A percentile compares a stretch with the other conserved stretches of the same genome.
phyloP scores from a whole-genome alignment of 1,140 invertebrate genomes.

The Capitella teleta region DNA sequence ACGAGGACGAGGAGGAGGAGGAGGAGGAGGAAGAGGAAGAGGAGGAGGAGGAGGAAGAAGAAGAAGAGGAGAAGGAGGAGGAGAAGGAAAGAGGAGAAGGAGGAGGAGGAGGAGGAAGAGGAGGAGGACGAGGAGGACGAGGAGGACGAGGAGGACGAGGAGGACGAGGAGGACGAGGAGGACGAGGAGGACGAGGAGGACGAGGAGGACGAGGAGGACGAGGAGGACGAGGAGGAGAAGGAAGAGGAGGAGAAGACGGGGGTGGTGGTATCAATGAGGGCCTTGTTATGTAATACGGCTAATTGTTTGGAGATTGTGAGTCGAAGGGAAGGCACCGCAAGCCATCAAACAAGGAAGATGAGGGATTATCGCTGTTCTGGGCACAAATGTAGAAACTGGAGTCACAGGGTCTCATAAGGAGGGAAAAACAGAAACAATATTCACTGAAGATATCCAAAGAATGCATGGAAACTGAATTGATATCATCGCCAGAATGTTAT shows the following conservation, averaged over 20 bases:
- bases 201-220: not conserved
- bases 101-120: not conserved
- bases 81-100: not conserved
- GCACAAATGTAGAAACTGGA: no score
- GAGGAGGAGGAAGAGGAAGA: not conserved
- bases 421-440: no score
- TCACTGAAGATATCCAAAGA: no score
- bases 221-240: not conserved
- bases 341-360: no score
- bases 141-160: not conserved
- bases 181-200: not conserved
- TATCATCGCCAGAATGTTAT: no score
- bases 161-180: not conserved
- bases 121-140: not conserved
- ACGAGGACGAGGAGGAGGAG: conserved; percentile 7
- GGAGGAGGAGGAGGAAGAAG: not conserved
- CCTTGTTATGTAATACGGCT: no score
- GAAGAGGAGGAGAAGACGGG: not conserved
- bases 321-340: no score
- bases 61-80: not conserved
- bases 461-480: no score
- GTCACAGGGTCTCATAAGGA: no score
- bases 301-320: no score
- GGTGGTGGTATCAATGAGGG: no score
- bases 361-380: no score